A percentile compares a stretch with the other conserved stretches of the same genome.
Evolutionary conservation across 2,797 vertebrate genomes (phyloP).

Genomic region (Furcifer pardalis): DNA sequence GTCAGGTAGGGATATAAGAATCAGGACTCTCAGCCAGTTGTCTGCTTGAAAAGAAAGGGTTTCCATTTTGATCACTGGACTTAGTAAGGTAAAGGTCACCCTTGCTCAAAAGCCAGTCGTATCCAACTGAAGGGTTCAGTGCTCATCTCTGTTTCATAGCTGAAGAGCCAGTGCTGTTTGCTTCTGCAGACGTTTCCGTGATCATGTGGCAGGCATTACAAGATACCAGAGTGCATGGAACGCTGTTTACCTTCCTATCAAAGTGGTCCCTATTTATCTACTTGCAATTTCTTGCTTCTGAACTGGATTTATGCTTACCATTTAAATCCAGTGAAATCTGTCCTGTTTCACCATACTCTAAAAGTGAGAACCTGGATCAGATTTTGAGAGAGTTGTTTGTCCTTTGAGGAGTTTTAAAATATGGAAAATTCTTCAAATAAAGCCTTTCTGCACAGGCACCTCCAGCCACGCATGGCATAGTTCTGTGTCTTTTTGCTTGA

Average conservation of each 20-base stretch:
- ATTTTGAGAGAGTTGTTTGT: background rate
- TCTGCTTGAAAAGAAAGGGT: background rate
- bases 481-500: background rate
- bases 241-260: too few relatives aligned
- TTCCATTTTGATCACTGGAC: background rate
- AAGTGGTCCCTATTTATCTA: too few relatives aligned
- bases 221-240: too few relatives aligned
- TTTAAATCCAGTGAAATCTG: background rate
- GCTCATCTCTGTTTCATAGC: too few relatives aligned
- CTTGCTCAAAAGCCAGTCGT: too few relatives aligned
- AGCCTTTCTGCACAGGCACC: background rate
- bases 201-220: too few relatives aligned
- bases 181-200: too few relatives aligned
- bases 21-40: background rate
- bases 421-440: background rate
- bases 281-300: too few relatives aligned
- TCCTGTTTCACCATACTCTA: background rate
- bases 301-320: background rate
- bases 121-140: too few relatives aligned
- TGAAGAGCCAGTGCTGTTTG: too few relatives aligned
- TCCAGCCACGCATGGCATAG: background rate
- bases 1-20: background rate
- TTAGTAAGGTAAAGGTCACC: too few relatives aligned
- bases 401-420: background rate
- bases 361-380: too few relatives aligned